Evolutionary conservation across 2,113 vertebrate species (phyloP).

Genomic region (Zosterops hypoxanthus): DNA sequence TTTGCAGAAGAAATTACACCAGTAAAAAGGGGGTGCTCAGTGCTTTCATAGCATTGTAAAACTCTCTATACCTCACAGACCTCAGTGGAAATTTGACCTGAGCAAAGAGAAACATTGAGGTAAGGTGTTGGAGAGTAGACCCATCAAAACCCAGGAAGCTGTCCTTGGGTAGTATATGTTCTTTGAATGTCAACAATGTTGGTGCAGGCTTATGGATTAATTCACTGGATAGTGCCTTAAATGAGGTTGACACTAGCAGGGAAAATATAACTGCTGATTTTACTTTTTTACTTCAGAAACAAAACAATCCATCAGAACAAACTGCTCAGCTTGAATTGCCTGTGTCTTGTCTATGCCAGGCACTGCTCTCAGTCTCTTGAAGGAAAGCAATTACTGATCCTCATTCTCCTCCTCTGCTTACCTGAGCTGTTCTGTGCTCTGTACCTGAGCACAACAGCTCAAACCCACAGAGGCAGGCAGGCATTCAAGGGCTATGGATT

Average conservation of each 20-base stretch:
- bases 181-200: background rate
- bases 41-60: background rate
- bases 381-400: background rate
- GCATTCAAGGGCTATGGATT: fast-evolving
- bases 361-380: background rate
- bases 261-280: background rate
- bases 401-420: background rate
- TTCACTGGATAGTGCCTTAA: background rate
- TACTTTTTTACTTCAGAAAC: background rate
- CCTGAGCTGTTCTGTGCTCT: background rate
- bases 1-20: background rate
- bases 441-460: background rate
- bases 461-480: background rate
- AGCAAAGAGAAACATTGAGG: background rate
- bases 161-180: background rate
- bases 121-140: background rate
- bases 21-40: background rate
- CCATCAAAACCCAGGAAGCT: background rate
- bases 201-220: background rate
- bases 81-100: background rate
- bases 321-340: background rate
- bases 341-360: background rate
- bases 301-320: background rate
- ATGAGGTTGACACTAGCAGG: background rate
- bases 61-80: background rate